Base-by-base conservation (phyloP, 2,888 invertebrate genomes). In the Homarus gammarus region DNA sequence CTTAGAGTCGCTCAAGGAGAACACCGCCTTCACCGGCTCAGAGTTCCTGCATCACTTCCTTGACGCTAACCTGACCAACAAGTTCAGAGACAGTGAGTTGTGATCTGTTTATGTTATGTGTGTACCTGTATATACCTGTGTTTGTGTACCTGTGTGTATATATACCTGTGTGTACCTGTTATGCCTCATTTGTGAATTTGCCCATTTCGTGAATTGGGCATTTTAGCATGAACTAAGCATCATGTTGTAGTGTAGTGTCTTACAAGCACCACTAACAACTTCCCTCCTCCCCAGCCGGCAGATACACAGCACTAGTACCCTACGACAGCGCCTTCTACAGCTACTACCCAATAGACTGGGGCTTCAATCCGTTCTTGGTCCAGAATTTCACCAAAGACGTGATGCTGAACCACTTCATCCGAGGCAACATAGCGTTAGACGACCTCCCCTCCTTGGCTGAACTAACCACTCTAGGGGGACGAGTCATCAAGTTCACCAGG, bases 341-440 rank as follows among this genome's bases (percentile, higher is more conserved):
- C 91, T 96, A 96, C 95, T 96, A 96, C 93, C 96, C 96, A 86
- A 96, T 96, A 92, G 96, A 96, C 93, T 96, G 96, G 96, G 96
- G 96, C 75, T 96, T 96, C 94, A 96, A 96, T 93, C 96, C 96
- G 5, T 96, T 96, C 93, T 95, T 95, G 92, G 96, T 96, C 81
- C 95, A 83, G 79, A 91, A 84, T 38, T 91, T 91, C 90, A 91
- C 91, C 84, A 89, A 75, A 83, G 89, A 89, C 78, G 87, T 84
- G 87, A 90, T 92, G 91, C 89, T 79, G 56, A 92, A 91, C 82
- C 89, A 92, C 88, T 90, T 92, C 92, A n/a, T 93, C 87, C 91
- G 92, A 27, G 90, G 93, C 6, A 92, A 92, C 70, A 93, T 95
- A 85, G 95, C 95, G 92, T 95, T 95, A 93, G 94, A 95, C 83